Percentiles rank a stretch among this genome's conserved stretches.
Evolutionary conservation across 2,797 vertebrate genomes (phyloP).

Genomic region (Anisognathus igniventris): DNA sequence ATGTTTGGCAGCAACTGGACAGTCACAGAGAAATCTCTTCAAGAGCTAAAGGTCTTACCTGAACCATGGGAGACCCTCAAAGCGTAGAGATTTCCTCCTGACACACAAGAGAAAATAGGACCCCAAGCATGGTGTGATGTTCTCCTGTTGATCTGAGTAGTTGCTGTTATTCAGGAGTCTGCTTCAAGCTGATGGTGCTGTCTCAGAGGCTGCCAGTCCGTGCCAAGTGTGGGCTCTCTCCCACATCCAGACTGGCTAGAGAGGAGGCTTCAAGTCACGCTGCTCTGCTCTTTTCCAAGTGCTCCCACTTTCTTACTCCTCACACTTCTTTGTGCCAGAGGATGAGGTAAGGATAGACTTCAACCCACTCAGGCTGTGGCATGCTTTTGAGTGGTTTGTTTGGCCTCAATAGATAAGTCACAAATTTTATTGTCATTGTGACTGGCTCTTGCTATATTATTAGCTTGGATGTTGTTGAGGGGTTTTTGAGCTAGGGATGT

Average conservation of each 20-base stretch:
- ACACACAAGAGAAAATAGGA: background rate
- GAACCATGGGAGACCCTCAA: background rate
- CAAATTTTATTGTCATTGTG: background rate
- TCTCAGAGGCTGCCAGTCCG: background rate
- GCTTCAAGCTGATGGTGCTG: background rate
- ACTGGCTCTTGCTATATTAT: background rate
- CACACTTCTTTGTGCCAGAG: background rate
- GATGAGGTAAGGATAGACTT: background rate
- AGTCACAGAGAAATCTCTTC: background rate
- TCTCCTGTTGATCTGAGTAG: background rate
- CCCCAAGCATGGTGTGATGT: fast-evolving
- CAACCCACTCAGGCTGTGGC: background rate
- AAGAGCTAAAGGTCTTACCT: background rate
- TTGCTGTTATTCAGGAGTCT: background rate
- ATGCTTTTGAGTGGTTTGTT: background rate
- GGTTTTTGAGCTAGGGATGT: background rate
- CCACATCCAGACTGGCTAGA: background rate
- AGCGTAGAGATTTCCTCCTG: background rate
- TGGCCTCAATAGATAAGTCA: background rate
- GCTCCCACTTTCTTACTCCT: background rate
- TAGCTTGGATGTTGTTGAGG: background rate
- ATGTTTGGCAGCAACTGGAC: background rate
- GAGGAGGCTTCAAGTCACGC: background rate
- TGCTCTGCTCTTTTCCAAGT: background rate
- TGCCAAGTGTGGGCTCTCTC: background rate